phyloP scores from a whole-genome alignment of 2,113 vertebrate genomes.

The Miniopterus natalensis region DNA sequence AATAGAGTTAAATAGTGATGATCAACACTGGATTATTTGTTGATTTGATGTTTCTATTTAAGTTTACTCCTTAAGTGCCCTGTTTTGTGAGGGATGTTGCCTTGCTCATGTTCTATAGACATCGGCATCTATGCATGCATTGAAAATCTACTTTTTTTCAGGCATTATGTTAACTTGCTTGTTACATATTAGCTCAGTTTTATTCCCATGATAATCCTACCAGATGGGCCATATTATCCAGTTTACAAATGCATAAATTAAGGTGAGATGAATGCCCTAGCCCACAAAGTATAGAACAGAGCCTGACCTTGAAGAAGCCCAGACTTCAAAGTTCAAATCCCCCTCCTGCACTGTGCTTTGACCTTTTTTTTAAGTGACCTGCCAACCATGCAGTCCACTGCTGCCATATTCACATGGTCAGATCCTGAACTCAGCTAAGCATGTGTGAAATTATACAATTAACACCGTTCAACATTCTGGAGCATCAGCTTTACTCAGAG shows the following conservation, averaged over 20 bases:
- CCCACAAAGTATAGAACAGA: background rate
- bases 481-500: background rate
- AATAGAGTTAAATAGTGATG: background rate
- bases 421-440: background rate
- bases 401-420: too few relatives aligned
- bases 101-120: background rate
- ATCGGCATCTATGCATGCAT: rapidly evolving
- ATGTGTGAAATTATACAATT: background rate
- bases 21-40: background rate
- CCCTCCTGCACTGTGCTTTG: background rate
- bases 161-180: background rate
- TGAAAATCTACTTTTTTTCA: background rate
- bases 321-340: background rate
- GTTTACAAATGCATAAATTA: background rate
- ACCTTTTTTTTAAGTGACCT: background rate
- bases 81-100: background rate
- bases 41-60: background rate
- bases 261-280: background rate
- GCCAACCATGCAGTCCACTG: too few relatives aligned
- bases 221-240: background rate
- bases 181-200: background rate
- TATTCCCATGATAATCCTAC: background rate
- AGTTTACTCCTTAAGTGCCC: background rate
- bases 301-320: background rate
- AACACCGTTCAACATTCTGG: background rate